These are phyloP conservation scores for Dicrurus megarhynchus DNA, from an alignment of 2,113 vertebrate genomes.

Conservation along the genomic window DNA sequence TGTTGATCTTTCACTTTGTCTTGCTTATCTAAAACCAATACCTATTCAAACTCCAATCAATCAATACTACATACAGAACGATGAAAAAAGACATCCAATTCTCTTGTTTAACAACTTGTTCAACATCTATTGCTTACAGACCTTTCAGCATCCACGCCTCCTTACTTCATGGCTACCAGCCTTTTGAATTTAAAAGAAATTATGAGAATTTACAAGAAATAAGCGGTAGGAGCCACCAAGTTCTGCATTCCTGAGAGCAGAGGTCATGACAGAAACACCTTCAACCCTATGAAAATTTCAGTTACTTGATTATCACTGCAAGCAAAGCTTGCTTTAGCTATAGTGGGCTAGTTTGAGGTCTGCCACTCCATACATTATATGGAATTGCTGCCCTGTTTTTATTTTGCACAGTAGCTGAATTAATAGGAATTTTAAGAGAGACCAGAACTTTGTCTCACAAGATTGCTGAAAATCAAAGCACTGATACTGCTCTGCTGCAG, in stretches of 20 bases:
- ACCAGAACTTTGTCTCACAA: not conserved
- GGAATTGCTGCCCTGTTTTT: not conserved
- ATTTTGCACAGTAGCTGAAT: not conserved
- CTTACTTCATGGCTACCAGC: constrained; percentile 31
- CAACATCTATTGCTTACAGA: constrained; percentile 52
- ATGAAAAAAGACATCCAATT: constrained; percentile 72
- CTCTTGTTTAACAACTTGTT: constrained; percentile 75
- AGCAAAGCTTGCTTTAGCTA: not conserved
- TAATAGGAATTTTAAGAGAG: not conserved
- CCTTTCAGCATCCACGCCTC: constrained; percentile 54
- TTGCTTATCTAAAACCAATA: constrained; percentile 81
- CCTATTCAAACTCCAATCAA: constrained; percentile 72
- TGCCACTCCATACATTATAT: not conserved
- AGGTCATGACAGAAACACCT: not conserved
- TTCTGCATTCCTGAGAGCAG: not conserved
- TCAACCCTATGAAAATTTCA: not conserved
- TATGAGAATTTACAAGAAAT: not conserved
- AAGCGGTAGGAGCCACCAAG: not conserved
- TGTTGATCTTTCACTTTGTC: constrained; percentile 71
- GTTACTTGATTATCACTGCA: not conserved
- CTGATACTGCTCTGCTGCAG: not conserved
- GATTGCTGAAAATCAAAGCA: not conserved
- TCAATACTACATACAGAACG: constrained; percentile 60
- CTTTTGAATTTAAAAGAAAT: constrained; percentile 36
- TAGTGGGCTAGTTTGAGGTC: not conserved